Conservation (phyloP, 1,140 invertebrate species). For the Geopemphigus sp. region DNA sequence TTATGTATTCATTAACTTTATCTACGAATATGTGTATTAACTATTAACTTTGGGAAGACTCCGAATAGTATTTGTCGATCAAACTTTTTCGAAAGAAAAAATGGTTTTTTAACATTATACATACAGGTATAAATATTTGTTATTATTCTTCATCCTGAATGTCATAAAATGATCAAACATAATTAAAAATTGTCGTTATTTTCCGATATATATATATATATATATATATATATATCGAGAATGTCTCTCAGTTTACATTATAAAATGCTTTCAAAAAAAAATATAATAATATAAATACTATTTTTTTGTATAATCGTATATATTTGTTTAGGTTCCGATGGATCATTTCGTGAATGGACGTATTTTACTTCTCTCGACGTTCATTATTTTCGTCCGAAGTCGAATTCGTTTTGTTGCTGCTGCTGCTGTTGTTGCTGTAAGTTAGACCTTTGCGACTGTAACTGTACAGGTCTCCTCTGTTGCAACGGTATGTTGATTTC, state of each 20-base stretch:
- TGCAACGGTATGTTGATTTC: slow-evolving; percentile 81
- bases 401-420: slow-evolving; percentile 40
- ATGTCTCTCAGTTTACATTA: background rate
- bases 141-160: no score
- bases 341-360: background rate
- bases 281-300: slow-evolving; percentile 16
- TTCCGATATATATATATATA: no score
- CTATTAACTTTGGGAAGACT: no score
- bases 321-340: background rate
- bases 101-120: no score
- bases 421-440: slow-evolving; percentile 37
- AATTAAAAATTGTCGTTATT: no score
- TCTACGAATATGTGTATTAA: no score
- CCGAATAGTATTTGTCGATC: no score
- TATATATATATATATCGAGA: background rate
- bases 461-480: slow-evolving; percentile 63
- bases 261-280: background rate
- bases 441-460: background rate
- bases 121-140: no score
- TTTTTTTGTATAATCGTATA: background rate
- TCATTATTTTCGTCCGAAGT: slow-evolving; percentile 41
- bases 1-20: no score
- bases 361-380: background rate
- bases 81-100: no score
- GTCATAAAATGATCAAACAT: background rate